Conservation (phyloP, 2,797 vertebrate species). For the Champsocephalus esox region DNA sequence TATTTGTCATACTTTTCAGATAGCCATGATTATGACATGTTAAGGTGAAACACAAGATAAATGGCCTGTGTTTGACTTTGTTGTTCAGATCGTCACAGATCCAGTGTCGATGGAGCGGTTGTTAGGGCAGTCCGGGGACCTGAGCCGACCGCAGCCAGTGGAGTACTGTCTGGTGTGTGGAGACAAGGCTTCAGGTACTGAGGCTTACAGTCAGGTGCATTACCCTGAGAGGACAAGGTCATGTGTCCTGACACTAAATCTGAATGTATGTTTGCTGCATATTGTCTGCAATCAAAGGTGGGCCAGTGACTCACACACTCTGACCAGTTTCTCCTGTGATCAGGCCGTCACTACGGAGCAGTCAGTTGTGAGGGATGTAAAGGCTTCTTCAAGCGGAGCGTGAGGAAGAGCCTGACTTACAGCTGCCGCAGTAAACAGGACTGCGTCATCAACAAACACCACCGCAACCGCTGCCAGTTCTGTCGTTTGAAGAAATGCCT, state of each 20-base stretch:
- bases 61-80: conserved; percentile 30
- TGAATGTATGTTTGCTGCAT: not conserved
- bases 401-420: conserved; percentile 97
- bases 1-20: too few species aligned
- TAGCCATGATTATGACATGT: not conserved
- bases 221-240: not conserved
- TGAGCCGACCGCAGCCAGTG: conserved; percentile 92
- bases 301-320: conserved; percentile 8
- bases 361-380: conserved; percentile 99
- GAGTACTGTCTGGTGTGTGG: conserved; percentile 98
- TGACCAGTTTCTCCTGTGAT: conserved; percentile 30
- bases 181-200: conserved; percentile 97
- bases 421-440: conserved; percentile 98
- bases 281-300: conserved; percentile 3
- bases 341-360: conserved; percentile 98
- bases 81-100: conserved; percentile 94
- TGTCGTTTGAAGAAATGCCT: conserved; percentile 97
- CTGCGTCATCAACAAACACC: conserved; percentile 98
- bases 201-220: not conserved
- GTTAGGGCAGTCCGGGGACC: conserved; percentile 91
- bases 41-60: conserved; percentile 7
- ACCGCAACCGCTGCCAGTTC: conserved; percentile 98
- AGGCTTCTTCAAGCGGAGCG: conserved; percentile 98
- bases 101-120: conserved; percentile 95
- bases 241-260: not conserved